Conservation (phyloP, 1,140 invertebrate species). For the Camponotus floridanus region DNA sequence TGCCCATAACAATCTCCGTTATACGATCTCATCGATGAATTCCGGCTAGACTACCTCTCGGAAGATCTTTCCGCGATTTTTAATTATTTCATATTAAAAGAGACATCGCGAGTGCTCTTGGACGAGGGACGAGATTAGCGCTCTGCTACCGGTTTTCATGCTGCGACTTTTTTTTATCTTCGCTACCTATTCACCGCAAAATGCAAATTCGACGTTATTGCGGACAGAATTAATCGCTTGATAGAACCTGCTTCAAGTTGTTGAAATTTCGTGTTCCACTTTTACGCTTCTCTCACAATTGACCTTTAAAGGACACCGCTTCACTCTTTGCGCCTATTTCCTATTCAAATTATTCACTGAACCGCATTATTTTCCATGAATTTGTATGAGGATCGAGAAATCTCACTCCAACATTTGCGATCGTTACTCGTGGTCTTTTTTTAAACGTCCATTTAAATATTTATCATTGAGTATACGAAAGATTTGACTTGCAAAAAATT, state of each 20-base stretch:
- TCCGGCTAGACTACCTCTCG: conserved; percentile 75
- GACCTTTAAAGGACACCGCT: conserved; percentile 79
- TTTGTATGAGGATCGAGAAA: not conserved
- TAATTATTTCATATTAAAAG: conserved; percentile 70
- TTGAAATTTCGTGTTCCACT: conserved; percentile 58
- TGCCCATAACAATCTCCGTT: conserved; percentile 69
- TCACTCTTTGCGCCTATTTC: not conserved
- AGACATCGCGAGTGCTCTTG: not conserved
- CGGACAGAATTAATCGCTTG: not conserved
- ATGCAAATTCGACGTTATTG: not conserved
- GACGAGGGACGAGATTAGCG: conserved; percentile 4
- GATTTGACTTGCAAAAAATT: not conserved
- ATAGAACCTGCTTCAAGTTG: not conserved
- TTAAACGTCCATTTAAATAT: not conserved
- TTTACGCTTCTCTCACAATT: conserved; percentile 26
- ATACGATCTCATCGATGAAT: conserved; percentile 67
- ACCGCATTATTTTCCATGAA: conserved; percentile 11
- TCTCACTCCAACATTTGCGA: not conserved
- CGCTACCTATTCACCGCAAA: not conserved
- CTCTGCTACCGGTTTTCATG: not conserved
- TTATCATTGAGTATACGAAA: not conserved
- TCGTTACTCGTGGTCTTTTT: not conserved
- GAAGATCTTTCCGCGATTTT: conserved; percentile 69
- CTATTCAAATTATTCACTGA: not conserved
- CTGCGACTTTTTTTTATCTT: not conserved